Conservation (phyloP, 1,140 invertebrate genomes). For the Drosophila truncata region DNA sequence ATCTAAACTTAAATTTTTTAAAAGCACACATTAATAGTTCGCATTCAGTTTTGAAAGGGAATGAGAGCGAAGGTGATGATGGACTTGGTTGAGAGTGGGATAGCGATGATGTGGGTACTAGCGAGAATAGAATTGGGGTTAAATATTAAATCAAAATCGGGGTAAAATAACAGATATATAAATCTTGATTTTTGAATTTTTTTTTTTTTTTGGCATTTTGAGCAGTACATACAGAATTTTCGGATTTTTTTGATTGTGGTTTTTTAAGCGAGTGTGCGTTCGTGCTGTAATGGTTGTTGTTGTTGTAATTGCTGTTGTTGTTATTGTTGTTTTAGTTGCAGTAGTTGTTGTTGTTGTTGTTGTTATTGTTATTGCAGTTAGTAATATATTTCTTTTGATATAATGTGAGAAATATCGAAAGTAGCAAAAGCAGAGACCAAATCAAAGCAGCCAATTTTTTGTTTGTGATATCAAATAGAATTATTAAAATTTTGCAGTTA, state of each 20-base stretch:
- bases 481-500: conserved; percentile 46
- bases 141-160: too few species aligned
- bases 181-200: conserved; percentile 23
- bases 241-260: conserved; percentile 11
- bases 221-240: conserved; percentile 74
- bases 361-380: conserved; percentile 34
- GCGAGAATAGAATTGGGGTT: background rate
- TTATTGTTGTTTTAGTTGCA: conserved; percentile 15
- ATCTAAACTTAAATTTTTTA: background rate
- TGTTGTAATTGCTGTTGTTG: conserved; percentile 40
- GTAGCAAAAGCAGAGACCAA: conserved; percentile 67
- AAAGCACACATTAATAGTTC: background rate
- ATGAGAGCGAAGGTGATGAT: conserved; percentile 10
- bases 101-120: background rate
- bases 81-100: conserved; percentile 9
- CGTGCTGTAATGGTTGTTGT: conserved; percentile 46
- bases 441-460: conserved; percentile 74
- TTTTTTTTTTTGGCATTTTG: conserved; percentile 37
- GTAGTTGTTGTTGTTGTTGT: conserved; percentile 11
- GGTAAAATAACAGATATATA: conserved; percentile 26
- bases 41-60: conserved; percentile 15
- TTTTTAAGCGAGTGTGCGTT: conserved; percentile 48
- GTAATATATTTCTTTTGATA: conserved; percentile 23
- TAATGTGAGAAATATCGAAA: conserved; percentile 40
- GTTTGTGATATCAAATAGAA: conserved; percentile 27